Percentiles rank a stretch among this genome's conserved stretches.
These are phyloP conservation scores for Axis porcinus DNA, from an alignment of 2,113 vertebrate genomes.

Conservation along the genomic window DNA sequence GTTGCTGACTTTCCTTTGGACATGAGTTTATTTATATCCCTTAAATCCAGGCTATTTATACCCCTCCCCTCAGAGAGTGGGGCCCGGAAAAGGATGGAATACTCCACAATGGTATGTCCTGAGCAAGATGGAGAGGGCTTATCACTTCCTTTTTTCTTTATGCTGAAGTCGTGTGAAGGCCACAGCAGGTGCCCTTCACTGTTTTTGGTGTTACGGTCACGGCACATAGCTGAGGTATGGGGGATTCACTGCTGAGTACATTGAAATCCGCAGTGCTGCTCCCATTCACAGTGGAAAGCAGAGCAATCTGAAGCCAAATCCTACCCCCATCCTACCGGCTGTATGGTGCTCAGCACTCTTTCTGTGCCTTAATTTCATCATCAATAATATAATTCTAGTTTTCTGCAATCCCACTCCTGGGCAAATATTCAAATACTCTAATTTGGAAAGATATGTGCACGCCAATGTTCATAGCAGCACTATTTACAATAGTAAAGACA, in stretches of 20 bases:
- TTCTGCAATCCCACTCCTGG: not conserved
- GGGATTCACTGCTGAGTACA: not conserved
- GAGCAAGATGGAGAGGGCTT: rapidly evolving
- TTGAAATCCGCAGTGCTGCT: rapidly evolving
- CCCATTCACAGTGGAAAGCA: rapidly evolving
- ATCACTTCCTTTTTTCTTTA: too few relatives aligned
- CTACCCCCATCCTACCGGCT: not conserved
- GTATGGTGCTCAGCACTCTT: not conserved
- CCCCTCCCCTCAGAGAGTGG: not conserved
- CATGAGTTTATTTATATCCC: not conserved
- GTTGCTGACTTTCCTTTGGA: not conserved
- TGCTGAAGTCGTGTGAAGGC: not conserved
- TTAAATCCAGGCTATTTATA: not conserved
- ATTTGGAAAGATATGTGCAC: rapidly evolving
- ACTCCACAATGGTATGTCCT: rapidly evolving
- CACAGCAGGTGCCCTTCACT: rapidly evolving
- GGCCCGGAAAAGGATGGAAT: not conserved
- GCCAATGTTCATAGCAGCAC: not conserved
- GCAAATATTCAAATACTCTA: not conserved
- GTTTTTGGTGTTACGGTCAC: rapidly evolving
- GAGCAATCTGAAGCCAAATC: not conserved
- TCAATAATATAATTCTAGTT: not conserved
- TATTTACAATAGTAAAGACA: not conserved
- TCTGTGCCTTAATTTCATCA: not conserved
- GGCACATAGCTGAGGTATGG: rapidly evolving